Evolutionary conservation across 2,888 invertebrate species (phyloP).

Genomic region (Drosophila meridiana): DNA sequence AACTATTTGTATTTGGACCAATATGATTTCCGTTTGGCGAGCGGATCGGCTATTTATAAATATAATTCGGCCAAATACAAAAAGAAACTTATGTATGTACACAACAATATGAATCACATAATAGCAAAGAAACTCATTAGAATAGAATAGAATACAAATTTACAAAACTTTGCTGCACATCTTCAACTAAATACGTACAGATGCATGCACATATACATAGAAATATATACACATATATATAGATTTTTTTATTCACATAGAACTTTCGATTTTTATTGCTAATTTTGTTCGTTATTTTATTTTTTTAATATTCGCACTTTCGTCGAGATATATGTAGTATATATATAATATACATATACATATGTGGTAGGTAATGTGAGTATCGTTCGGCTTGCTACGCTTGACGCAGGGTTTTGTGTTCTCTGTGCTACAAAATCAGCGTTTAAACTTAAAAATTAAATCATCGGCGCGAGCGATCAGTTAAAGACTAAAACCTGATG

Average conservation of each 20-base stretch:
- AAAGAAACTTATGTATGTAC: conserved; percentile 50
- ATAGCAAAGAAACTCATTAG: conserved; percentile 59
- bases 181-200: conserved; percentile 21
- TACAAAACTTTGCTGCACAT: conserved; percentile 39
- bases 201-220: neutral
- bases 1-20: conserved; percentile 50
- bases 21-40: conserved; percentile 73
- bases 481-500: conserved; percentile 83
- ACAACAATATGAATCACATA: conserved; percentile 72
- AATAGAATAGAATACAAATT: conserved; percentile 44
- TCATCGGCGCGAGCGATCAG: conserved; percentile 85
- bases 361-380: conserved; percentile 58
- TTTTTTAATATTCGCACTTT: conserved; percentile 23
- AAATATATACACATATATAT: conserved; percentile 12
- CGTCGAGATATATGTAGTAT: conserved; percentile 35
- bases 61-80: conserved; percentile 54
- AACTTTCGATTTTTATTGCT: conserved; percentile 49
- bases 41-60: conserved; percentile 72
- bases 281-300: conserved; percentile 37
- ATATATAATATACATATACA: conserved; percentile 40
- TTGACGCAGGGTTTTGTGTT: conserved; percentile 51
- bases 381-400: conserved; percentile 61
- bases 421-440: conserved; percentile 50
- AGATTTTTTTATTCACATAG: conserved; percentile 29
- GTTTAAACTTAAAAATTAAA: conserved; percentile 83